phyloP scores from a whole-genome alignment of 2,888 invertebrate genomes.

The Scotopteryx bipunctaria region DNA sequence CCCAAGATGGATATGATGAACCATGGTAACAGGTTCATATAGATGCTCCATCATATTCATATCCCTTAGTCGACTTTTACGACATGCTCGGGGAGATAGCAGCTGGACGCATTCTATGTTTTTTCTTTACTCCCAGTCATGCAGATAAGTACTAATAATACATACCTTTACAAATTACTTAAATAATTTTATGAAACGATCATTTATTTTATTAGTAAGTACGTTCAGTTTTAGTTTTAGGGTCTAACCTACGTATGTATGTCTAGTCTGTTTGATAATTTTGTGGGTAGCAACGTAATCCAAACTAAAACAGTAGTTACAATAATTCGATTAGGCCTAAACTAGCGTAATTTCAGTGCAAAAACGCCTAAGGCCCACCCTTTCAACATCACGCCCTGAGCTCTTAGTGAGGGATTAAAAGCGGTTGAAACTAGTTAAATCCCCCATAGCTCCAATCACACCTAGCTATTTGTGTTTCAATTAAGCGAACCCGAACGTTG shows the following conservation, averaged over 20 bases:
- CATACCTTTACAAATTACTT: no score
- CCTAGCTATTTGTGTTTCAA: constrained; percentile 77
- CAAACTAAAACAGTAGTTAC: constrained; percentile 32
- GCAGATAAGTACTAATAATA: no score
- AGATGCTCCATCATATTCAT: no score
- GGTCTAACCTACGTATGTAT: not conserved
- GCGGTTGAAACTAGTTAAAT: constrained; percentile 62
- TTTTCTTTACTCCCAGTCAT: no score
- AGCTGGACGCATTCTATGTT: no score
- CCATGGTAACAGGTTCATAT: no score
- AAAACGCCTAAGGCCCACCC: constrained; percentile 52
- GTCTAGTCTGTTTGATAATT: not conserved
- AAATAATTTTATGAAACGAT: no score
- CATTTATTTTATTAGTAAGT: no score
- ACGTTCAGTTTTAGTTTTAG: no score
- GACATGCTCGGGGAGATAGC: no score
- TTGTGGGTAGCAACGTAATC: constrained; percentile 11
- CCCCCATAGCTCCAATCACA: constrained; percentile 67
- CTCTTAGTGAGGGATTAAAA: constrained; percentile 48
- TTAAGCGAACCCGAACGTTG: constrained; percentile 62
- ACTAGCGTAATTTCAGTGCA: constrained; percentile 42
- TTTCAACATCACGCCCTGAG: constrained; percentile 53
- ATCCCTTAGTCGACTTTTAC: no score
- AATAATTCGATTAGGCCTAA: constrained; percentile 37
- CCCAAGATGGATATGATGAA: no score